Base-by-base conservation (phyloP, 2,797 vertebrate species). In the Characodon lateralis region DNA sequence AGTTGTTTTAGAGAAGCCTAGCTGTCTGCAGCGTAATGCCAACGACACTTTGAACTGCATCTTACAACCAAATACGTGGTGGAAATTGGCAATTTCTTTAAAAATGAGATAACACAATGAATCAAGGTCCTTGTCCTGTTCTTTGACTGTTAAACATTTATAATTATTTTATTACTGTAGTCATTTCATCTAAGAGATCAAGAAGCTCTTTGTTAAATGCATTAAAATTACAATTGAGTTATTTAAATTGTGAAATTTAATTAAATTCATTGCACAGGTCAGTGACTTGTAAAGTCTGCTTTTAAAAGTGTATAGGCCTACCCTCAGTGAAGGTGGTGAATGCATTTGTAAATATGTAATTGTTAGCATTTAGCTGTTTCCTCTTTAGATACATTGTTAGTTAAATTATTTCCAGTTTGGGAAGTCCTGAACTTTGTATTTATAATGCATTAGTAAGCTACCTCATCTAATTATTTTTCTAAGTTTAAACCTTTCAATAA, bases 311-410 rank as follows among this genome's bases (percentile, higher is more conserved):
- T 84, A 22, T 61, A 66, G 73, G 77, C 46, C 78, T 72, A 74
- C 84, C 85, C 89, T 89, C 78, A 86, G 72, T 90, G 83, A 90
- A 89, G 71, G 83, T 70, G 77, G 53, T 63, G 61, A 86, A 87
- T 78, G 71, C 74, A 83, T 76, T 55, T 95, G 94, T 95, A 95
- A 91, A 96, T 95, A 95, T 94, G 89, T 94, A 59, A 79, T 87
- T 93, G 89, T 95, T 87, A 72, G 87, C 76, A 75, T 69, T 51
- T 82, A 72, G 72, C 7, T 86, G 65, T 79, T 35, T 76, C 69
- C 51, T 43, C 18, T 87, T 87, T 85, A 75, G 74, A 73, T 74
- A 20, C 55, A 81, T 65, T 82, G 28, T 74, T 83, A 84, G 83
- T 31, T 74, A 94, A 92, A 80, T 92, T 89, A 92, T 89, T 90